A percentile compares a stretch with the other conserved stretches of the same genome.
Conservation (phyloP, 2,888 invertebrate genomes). For the Syritta pipiens region DNA sequence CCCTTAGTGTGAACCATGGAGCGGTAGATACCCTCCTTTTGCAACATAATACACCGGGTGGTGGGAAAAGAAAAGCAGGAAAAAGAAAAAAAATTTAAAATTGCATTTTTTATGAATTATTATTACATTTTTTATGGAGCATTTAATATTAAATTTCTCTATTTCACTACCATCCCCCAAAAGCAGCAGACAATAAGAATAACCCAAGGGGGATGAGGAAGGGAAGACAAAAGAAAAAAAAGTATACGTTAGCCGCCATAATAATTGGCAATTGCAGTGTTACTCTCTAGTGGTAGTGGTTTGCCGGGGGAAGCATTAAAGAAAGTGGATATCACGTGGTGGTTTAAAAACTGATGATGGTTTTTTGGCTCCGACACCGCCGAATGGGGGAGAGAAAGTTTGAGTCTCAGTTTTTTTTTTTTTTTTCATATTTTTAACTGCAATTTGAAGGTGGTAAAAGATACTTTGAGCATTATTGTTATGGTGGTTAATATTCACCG, state of each 20-base stretch:
- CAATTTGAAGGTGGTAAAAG: slow-evolving; percentile 29
- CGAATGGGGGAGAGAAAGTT: slow-evolving; percentile 11
- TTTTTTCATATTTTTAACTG: slow-evolving; percentile 24
- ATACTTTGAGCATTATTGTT: neutral
- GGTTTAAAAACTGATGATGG: slow-evolving; percentile 39
- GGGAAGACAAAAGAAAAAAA: neutral
- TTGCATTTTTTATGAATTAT: slow-evolving; percentile 73
- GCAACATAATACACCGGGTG: slow-evolving; percentile 27
- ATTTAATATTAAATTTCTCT: slow-evolving; percentile 80
- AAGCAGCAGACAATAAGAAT: slow-evolving; percentile 47
- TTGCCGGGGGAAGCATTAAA: slow-evolving; percentile 43
- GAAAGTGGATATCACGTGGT: slow-evolving; percentile 49
- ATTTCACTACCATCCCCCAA: slow-evolving; percentile 69
- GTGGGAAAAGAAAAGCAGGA: neutral
- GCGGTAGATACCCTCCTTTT: slow-evolving; percentile 27
- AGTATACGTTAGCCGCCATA: slow-evolving; percentile 55
- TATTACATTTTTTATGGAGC: slow-evolving; percentile 72
- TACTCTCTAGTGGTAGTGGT: slow-evolving; percentile 45
- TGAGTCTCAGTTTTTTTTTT: slow-evolving; percentile 20
- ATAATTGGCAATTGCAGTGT: slow-evolving; percentile 65
- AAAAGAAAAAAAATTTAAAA: slow-evolving; percentile 59
- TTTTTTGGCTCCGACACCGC: slow-evolving; percentile 13
- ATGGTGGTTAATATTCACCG: slow-evolving; percentile 1
- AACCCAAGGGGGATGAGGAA: neutral
- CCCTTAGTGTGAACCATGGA: slow-evolving; percentile 38